Conservation (phyloP, 2,797 vertebrate genomes). For the Acropternis orthonyx region DNA sequence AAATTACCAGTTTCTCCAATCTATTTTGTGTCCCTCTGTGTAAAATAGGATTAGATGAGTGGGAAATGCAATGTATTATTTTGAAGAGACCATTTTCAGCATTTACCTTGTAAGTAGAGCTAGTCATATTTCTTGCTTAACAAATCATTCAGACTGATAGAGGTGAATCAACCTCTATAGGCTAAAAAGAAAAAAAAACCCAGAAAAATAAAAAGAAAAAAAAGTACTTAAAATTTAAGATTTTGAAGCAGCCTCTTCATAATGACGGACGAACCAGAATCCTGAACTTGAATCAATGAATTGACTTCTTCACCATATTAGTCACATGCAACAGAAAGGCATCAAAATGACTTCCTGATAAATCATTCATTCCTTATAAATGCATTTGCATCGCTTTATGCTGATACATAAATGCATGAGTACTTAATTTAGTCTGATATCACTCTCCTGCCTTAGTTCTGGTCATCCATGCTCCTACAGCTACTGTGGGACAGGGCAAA, state of each 20-base stretch:
- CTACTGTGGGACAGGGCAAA: slow-evolving; percentile 39
- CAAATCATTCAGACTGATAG: neutral
- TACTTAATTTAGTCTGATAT: slow-evolving; percentile 74
- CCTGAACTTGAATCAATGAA: slow-evolving; percentile 19
- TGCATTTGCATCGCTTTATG: slow-evolving; percentile 27
- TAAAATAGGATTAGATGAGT: neutral
- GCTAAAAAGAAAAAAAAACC: neutral
- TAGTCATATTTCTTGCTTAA: slow-evolving; percentile 13
- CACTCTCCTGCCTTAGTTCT: neutral
- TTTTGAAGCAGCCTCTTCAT: neutral
- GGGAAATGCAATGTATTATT: slow-evolving; percentile 3
- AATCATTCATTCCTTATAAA: slow-evolving; percentile 69
- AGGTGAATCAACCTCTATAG: neutral
- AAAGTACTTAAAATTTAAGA: slow-evolving; percentile 9
- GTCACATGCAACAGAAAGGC: slow-evolving; percentile 30
- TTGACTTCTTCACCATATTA: slow-evolving; percentile 40
- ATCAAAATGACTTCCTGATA: slow-evolving; percentile 52
- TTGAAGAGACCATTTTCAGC: slow-evolving; percentile 3
- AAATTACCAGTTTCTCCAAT: slow-evolving; percentile 12
- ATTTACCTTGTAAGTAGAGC: neutral
- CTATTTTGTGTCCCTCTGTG: neutral
- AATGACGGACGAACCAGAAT: neutral
- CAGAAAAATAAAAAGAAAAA: neutral
- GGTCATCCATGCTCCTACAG: neutral
- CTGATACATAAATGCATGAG: slow-evolving; percentile 70